Conservation (phyloP, 2,113 vertebrate species). For the Lepisosteus osseus region DNA sequence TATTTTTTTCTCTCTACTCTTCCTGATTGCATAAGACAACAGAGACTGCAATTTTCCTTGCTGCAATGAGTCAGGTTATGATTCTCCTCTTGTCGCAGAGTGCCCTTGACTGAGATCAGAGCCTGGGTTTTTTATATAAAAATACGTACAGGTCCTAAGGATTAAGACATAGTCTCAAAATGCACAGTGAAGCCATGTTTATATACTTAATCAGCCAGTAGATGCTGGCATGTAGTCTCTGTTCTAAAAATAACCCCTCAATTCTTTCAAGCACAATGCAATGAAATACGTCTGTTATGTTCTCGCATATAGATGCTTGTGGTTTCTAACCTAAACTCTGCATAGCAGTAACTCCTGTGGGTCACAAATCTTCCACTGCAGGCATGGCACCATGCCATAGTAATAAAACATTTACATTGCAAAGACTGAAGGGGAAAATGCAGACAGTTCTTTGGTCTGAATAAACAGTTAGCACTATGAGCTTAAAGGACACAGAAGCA, state of each 20-base stretch:
- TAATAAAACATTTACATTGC: conserved; percentile 57
- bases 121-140: too few relatives aligned
- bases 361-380: conserved; percentile 64
- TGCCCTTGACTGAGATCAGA: too few relatives aligned
- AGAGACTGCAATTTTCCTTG: too few relatives aligned
- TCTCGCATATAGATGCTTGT: neutral
- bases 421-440: neutral
- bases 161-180: too few relatives aligned
- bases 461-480: neutral
- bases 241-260: neutral
- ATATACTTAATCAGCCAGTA: too few relatives aligned
- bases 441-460: neutral
- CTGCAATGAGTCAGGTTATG: too few relatives aligned
- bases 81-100: too few relatives aligned
- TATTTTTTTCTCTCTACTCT: too few relatives aligned
- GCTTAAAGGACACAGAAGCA: neutral
- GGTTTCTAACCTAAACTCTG: conserved; percentile 43
- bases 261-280: neutral
- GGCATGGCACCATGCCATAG: conserved; percentile 55
- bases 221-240: too few relatives aligned
- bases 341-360: conserved; percentile 68
- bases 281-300: neutral
- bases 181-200: too few relatives aligned
- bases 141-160: too few relatives aligned
- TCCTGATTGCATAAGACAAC: too few relatives aligned